Evolutionary conservation across 2,113 vertebrate species (phyloP), one percentile per base, ranked within the genome.

Genomic region (Ptilorrhoa leucosticta): DNA sequence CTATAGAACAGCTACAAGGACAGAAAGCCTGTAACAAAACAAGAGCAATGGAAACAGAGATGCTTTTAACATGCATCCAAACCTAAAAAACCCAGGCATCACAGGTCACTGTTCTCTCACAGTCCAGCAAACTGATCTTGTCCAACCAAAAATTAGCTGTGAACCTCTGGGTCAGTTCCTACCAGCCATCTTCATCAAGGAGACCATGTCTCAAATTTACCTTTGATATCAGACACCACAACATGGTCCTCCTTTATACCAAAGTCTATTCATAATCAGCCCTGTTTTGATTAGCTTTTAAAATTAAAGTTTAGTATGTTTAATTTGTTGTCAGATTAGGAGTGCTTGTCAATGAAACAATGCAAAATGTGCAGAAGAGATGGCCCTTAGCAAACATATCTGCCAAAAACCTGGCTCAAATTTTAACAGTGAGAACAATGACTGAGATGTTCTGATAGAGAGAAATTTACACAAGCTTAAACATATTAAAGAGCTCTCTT

Each of bases 21-120:
- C 93, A 95, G 87, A 97, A 94, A 96, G 88, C 64, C 56, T 90
- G 15, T 93, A 63, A 94, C n/a, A 89, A 91, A 97, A 80, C 84
- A 56, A 95, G 92, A 98, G 96, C 83, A 93, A 95, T 53, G 63
- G 85, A 96, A 97, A 97, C 94, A 95, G 98, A 98, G 94, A 98
- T 94, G 97, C 80, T 78, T 96, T 97, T 96, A 92, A 98, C 98
- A 98, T 98, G 98, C 98, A 98, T 94, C 94, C 79, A 82, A 71
- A 73, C 54, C 64, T 71, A 93, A 96, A 97, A 87, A 73, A 81
- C 73, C 87, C 3, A 22, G 90, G 79, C 89, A 95, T 87, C 93
- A 77, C 85, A 94, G 91, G 88, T 73, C 84, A 96, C 68, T 66
- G 93, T 87, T 96, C 76, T 95, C 83, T 84, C 45, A 70, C 71